phyloP scores from a whole-genome alignment of 2,113 vertebrate genomes.

The Morone saxatilis region DNA sequence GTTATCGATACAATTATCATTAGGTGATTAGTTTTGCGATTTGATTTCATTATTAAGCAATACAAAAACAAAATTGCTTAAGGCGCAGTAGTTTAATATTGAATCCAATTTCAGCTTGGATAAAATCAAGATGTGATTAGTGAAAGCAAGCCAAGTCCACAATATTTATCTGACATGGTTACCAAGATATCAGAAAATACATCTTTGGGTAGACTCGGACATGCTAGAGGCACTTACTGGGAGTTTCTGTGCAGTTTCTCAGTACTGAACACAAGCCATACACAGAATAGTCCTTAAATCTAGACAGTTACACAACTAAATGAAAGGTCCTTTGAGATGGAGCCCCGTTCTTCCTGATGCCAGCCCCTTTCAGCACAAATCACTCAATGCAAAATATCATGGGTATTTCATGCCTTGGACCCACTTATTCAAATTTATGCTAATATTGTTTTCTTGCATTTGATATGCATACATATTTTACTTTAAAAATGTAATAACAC shows the following conservation, averaged over 20 bases:
- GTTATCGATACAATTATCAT: background rate
- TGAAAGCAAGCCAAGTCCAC: background rate
- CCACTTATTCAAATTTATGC: constrained; percentile 34
- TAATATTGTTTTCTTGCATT: background rate
- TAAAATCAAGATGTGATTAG: background rate
- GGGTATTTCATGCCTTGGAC: constrained; percentile 72
- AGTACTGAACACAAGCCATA: constrained; percentile 6
- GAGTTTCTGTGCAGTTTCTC: background rate
- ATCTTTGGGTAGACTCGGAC: background rate
- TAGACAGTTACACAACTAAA: background rate
- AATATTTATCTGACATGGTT: background rate
- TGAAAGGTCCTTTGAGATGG: constrained; percentile 75
- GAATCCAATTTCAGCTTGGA: background rate
- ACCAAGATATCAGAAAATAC: background rate
- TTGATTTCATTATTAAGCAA: background rate
- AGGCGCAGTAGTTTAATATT: background rate
- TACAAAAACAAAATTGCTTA: background rate
- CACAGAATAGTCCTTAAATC: constrained; percentile 19
- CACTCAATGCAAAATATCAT: constrained; percentile 67
- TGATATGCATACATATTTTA: background rate
- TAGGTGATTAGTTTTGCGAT: background rate
- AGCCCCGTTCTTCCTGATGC: constrained; percentile 61
- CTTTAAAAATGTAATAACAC: background rate
- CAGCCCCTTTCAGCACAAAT: constrained; percentile 74
- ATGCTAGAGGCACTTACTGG: background rate